Evolutionary conservation across 2,797 vertebrate genomes (phyloP), one percentile per base, ranked within the genome.

Genomic region (Etheostoma nigrum): DNA sequence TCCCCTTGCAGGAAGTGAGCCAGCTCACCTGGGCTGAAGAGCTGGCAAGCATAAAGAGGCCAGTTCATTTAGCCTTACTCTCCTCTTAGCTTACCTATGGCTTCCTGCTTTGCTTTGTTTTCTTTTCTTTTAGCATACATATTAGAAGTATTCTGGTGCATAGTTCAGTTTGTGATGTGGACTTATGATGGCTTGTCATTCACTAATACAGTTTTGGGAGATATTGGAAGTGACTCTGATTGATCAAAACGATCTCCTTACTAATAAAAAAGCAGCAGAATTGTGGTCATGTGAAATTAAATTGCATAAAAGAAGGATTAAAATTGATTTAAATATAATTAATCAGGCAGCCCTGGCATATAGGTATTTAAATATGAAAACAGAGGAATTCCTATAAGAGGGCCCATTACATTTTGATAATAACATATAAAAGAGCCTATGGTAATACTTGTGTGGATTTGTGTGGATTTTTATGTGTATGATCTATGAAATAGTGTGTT

Each of bases 401-500:
- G 16, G 18, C 14, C 15, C 14, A 61, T 72, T 63, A 66, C 64
- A 70, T 66, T 27, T 27, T 21, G n/a, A 69, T 66, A 60, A 65
- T 55, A 69, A 70, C 18, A 42, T 47, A 71, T 36, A 53, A 11
- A 53, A 58, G 40, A 27, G 21, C 12, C 16, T 15, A n/a, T 16
- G 13, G 19, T 27, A 11, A 16, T 54, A 23, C 23, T 18, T 59
- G 33, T 62, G 27, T 44, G 49, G 64, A 33, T 19, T 44, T 54
- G 51, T 76, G 5, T 44, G 12, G 14, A 14, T 44, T 40, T 10
- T 40, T 40, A 52, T 67, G 68, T 51, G 44, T 58, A 47, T 54
- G 72, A 71, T 79, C 45, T 70, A 27, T 58, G 33, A 83, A 62
- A 67, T 5, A 27, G 15, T 65, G 55, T 72, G 62, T 79, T 88